Base-by-base conservation (phyloP, 2,888 invertebrate species). In the Stenichneumon culpator region DNA sequence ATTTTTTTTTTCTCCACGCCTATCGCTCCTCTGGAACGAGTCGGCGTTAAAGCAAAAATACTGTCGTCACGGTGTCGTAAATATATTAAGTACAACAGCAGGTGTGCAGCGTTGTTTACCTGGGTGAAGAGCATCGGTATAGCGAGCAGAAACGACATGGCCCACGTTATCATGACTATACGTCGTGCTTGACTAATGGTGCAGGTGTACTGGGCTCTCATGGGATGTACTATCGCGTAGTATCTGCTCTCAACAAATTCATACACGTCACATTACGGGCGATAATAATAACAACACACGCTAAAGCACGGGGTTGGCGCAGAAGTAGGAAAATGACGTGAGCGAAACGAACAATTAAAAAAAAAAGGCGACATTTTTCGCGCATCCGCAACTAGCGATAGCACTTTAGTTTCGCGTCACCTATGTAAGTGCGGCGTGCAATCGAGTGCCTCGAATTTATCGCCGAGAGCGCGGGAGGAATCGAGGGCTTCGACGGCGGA, bases 221-320 rank as follows among this genome's bases (percentile, higher is more conserved):
- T 96, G 4, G 96, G 97, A 93, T 96, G 96, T 32, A 96, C 95
- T 83, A 97, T 97, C 70, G 96, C 97, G 90, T 96, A 96, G 93
- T 96, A 96, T 92, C 96, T 96, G 94, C 52, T 94, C 93, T 81
- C 68, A 72, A 75, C 32, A 86, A 73, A 75, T 7, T 47, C 14
- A 60, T 28, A 67, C 19, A 68, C 11, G 36, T 54, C 39, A 60
- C 44, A 32, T 73, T 32, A 79, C 54, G 1, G 52, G 25, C 16
- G 36, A 57, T 44, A 65, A 65, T 36, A 36, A 36, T 19, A 32
- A 39, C n/a, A 32, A 19, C n/a, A 9, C 19, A 65, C 65, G 65
- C 65, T 19, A 1, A 9, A 19, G n/a, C 39, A 63, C n/a, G 5
- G 47, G 52, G 44, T 22, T 2, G 39, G 39, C 3, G 11, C 39